Conservation (phyloP, 2,113 vertebrate genomes). For the Tupaia chinensis region DNA sequence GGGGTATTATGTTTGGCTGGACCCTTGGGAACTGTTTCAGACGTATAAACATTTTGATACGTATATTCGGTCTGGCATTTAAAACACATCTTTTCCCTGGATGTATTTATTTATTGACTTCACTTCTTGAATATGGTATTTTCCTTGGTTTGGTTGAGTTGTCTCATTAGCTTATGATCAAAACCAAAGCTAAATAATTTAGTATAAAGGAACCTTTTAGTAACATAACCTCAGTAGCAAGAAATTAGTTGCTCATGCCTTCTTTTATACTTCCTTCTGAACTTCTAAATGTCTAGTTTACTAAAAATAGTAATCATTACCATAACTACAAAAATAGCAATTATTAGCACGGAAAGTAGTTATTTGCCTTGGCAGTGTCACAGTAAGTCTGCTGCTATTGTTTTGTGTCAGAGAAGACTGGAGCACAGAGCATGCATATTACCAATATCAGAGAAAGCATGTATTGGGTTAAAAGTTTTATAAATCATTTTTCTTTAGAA, state of each 20-base stretch:
- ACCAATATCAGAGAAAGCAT: background rate
- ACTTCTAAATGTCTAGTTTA: conserved; percentile 45
- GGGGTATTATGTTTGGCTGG: conserved; percentile 31
- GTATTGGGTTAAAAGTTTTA: background rate
- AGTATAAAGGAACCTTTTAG: background rate
- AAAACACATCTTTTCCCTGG: background rate
- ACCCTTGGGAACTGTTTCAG: conserved; percentile 2
- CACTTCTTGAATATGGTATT: conserved; percentile 51
- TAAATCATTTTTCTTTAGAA: conserved; percentile 41
- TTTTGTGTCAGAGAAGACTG: background rate
- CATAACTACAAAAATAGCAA: conserved; percentile 23
- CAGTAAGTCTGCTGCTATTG: background rate
- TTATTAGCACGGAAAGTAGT: conserved; percentile 32
- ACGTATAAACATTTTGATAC: conserved; percentile 49
- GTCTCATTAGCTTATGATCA: conserved; percentile 59
- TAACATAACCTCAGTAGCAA: conserved; percentile 48
- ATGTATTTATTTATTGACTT: conserved; percentile 26
- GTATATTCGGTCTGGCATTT: background rate
- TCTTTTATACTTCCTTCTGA: conserved; percentile 23
- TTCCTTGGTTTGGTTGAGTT: conserved; percentile 55
- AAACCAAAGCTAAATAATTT: conserved; percentile 36
- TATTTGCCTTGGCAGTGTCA: background rate
- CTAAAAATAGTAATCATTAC: conserved; percentile 53
- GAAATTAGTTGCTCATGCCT: conserved; percentile 46
- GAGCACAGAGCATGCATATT: background rate